Evolutionary conservation across 2,797 vertebrate species (phyloP), one percentile per base, ranked within the genome.

Genomic region (Rhinatrema bivittatum): DNA sequence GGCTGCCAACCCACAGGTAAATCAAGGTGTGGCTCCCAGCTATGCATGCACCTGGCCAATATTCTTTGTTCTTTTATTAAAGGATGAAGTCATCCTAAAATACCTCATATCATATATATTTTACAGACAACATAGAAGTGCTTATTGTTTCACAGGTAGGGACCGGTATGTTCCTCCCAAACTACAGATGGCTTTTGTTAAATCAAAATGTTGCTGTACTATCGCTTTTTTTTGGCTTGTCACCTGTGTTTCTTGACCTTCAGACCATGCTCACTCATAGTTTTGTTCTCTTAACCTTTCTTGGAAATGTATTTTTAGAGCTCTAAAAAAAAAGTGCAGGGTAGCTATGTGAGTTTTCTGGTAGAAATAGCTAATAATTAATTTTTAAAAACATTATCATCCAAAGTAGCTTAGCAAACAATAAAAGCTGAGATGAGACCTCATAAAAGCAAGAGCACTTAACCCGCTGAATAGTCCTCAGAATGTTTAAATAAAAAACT

Each of bases 1-100:
- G 93, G 91, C 92, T 39, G 82, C 91, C 53, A 98, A 91, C 75
- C 90, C 91, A 21, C 86, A 88, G 85, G 95, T 97, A 78, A 84
- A 62, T 37, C 32, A 39, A 45, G 28, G 36, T 19, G 32, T 42
- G 18, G 59, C 46, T 53, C 20, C 32, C 45, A 50, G 48, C 34
- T 51, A 64, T 61, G 39, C 30, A 24, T 15, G 19, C 55, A 42
- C 18, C 35, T 51, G 13, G 36, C 46, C 33, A 29, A 19, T 32
- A 32, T 34, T 36, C 30, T 58, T 58, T 36, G 23, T 30, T n/a
- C 42, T 54, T 41, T 41, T 5, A 54, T 67, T 70, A 63, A 56
- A 39, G 25, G 22, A 29, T 65, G 25, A 62, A 51, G 44, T 64
- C 49, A 52, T 25, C 2, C 0, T 36, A 9, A 39, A 46, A 16